phyloP scores from a whole-genome alignment of 2,113 vertebrate species.

The Burhinus bistriatus region DNA sequence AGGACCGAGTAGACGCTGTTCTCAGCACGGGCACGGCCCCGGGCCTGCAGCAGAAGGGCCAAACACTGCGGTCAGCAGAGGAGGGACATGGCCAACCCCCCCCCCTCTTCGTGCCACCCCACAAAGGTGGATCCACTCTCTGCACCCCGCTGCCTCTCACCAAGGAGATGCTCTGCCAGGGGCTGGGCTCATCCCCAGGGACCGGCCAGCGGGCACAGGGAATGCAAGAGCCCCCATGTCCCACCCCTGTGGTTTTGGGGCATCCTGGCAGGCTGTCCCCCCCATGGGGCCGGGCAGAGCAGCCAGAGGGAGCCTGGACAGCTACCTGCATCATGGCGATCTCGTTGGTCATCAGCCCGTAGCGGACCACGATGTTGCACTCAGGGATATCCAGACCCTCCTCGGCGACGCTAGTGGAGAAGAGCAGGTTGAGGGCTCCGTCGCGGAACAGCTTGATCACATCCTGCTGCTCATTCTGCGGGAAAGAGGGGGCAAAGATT shows the following conservation, averaged over 20 bases:
- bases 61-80: neutral
- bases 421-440: slow-evolving; percentile 83
- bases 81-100: rapidly evolving
- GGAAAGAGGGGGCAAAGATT: neutral
- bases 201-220: rapidly evolving
- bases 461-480: slow-evolving; percentile 75
- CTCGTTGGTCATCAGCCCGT: slow-evolving; percentile 92
- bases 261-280: neutral
- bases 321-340: slow-evolving; percentile 87
- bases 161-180: neutral
- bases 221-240: neutral
- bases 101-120: neutral
- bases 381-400: slow-evolving; percentile 90
- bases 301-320: neutral
- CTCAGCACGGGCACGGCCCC: slow-evolving; percentile 82
- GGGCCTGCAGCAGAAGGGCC: slow-evolving; percentile 73
- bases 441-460: slow-evolving; percentile 81
- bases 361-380: slow-evolving; percentile 90
- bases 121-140: neutral
- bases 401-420: slow-evolving; percentile 91
- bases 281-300: rapidly evolving
- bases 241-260: rapidly evolving
- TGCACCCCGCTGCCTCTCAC: rapidly evolving
- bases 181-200: neutral
- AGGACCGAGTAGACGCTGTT: slow-evolving; percentile 88